phyloP scores from a whole-genome alignment of 1,140 invertebrate genomes.

The Ylistrum balloti region DNA sequence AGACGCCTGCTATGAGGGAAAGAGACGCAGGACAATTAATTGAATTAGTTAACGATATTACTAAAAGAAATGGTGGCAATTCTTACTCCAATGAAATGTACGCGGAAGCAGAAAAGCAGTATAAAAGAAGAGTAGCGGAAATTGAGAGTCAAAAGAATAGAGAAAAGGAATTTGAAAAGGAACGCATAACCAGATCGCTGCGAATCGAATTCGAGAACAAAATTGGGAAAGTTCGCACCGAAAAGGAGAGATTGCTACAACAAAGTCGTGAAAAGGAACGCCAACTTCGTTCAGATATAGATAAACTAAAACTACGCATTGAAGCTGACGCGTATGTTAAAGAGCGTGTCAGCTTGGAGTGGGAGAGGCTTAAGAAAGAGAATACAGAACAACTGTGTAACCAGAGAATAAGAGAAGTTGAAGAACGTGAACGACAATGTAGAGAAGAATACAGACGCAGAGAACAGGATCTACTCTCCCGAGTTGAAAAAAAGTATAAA shows the following conservation, averaged over 20 bases:
- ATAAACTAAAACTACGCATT: too few species aligned
- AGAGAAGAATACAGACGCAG: background rate
- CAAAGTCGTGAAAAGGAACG: too few species aligned
- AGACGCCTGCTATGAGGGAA: background rate
- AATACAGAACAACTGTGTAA: background rate
- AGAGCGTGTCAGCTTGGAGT: too few species aligned
- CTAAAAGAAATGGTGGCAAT: constrained; percentile 20
- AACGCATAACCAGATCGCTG: background rate
- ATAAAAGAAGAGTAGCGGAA: background rate
- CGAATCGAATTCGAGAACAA: background rate
- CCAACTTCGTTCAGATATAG: too few species aligned
- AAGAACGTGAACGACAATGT: background rate
- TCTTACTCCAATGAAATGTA: constrained; percentile 40
- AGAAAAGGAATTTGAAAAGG: background rate
- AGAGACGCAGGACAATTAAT: background rate
- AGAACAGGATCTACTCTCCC: background rate
- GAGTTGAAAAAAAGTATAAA: background rate
- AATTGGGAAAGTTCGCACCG: background rate
- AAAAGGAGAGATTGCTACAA: background rate
- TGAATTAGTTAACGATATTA: background rate
- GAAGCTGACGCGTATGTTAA: too few species aligned
- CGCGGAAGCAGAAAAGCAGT: background rate
- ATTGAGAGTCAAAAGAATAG: background rate
- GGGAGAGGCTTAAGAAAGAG: too few species aligned
- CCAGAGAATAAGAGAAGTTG: background rate